Evolutionary conservation across 2,888 invertebrate genomes (phyloP), one percentile per base, ranked within the genome.

Genomic region (Chalcis sispes): DNA sequence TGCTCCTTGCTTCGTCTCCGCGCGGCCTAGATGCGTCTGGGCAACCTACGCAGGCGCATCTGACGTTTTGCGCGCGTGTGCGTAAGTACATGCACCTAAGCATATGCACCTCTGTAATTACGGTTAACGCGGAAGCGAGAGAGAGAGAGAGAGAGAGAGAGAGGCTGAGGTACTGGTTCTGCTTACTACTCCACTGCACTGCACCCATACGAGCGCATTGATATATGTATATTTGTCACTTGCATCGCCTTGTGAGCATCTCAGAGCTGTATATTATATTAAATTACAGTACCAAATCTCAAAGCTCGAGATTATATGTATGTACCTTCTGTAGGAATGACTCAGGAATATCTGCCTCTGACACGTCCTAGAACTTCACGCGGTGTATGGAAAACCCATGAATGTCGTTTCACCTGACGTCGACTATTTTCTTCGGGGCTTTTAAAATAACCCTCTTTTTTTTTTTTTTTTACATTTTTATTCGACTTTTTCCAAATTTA

Each of bases 141-240:
- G 36, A 36, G 36, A 36, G 36, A 36, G 36, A 36, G 5, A 36
- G 36, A 36, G 36, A 36, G 10, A 36, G 36, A 4, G n/a, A n/a
- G n/a, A n/a, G n/a, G n/a, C n/a, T n/a, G n/a, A n/a, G n/a, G n/a
- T n/a, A n/a, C n/a, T n/a, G n/a, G n/a, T n/a, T n/a, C n/a, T n/a
- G n/a, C n/a, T n/a, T n/a, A n/a, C n/a, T n/a, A n/a, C n/a, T n/a
- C n/a, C n/a, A n/a, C n/a, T n/a, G n/a, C n/a, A n/a, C n/a, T n/a
- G n/a, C n/a, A n/a, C n/a, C n/a, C n/a, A n/a, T 20, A 58, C 36
- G 36, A 54, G 52, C 23, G 48, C 52, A 61, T 62, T 69, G 67
- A 77, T 77, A 64, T 69, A 69, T 69, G 64, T 56, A 58, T 58
- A 72, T 77, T 72, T 72, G 77, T 72, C 67, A 69, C 52, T 72